Base-by-base conservation (phyloP, 2,888 invertebrate genomes). In the Creontiades dilutus region DNA sequence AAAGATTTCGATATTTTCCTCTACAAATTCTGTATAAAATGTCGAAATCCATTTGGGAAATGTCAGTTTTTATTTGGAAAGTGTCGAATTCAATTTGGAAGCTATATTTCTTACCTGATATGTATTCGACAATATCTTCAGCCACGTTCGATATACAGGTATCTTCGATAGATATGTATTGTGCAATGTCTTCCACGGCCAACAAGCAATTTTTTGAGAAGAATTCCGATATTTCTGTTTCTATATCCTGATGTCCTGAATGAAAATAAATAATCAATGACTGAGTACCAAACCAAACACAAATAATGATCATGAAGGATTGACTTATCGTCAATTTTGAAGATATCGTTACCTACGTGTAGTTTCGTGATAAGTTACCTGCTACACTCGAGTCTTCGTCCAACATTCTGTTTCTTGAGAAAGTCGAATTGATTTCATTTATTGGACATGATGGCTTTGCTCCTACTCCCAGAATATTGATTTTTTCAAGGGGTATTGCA, bases 401-500 rank as follows among this genome's bases (percentile, higher is more conserved):
- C 19, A 76, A 76, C 19, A 76, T n/a, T 76, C 76, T 76, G 14
- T 13, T 76, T 76, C 37, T 76, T 28, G 76, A 28, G 37, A n/a
- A 76, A 23, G 76, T 76, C n/a, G 16, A 13, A 76, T 76, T 76
- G 12, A 76, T 76, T 76, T 76, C 37, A 28, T 13, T 28, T 13
- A 28, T 28, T 5, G 76, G 19, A 14, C 37, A 23, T n/a, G 27
- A 28, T 76, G 81, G 12, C 12, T 28, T 27, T 12, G 48, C 1
- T 37, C 28, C 19, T 16, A 82, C 14, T 13, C 48, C 82, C 12
- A 82, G 19, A 82, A 82, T 47, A 23, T 90, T 47, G 14, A 90
- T 89, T 47, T 82, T 90, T 55, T 90, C 89, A 28, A 89, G 78
- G 23, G 90, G 88, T 28, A 88, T 89, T 14, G 90, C 48, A 27